Base-by-base conservation (phyloP, 2,888 invertebrate species). In the Schizotus pectinicornis region DNA sequence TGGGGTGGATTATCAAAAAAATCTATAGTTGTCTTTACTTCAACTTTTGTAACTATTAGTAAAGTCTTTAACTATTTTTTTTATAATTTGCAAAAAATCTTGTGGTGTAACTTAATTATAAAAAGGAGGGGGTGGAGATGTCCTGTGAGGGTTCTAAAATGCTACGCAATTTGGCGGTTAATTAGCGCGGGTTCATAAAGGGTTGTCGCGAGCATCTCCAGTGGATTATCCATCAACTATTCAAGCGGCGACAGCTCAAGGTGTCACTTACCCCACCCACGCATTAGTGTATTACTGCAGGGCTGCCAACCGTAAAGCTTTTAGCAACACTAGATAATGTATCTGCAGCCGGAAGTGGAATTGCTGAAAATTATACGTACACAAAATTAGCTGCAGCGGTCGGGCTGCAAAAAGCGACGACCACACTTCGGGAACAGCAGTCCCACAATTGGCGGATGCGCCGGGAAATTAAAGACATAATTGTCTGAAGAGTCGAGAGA, bases 211-310 rank as follows among this genome's bases (percentile, higher is more conserved):
- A 38, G 42, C 59, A 55, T 55, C 47, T 51, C 47, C 60, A 56
- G 59, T 51, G 48, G 68, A 71, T 74, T 70, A 77, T 77, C 77
- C 71, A 77, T 77, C 77, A 76, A 74, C 72, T 70, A 74, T 75
- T 74, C 74, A 70, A 63, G 62, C 65, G 68, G 59, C 69, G 74
- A 74, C 75, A 76, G 69, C 67, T 69, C 69, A 70, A 74, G 75
- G 75, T 75, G 77, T 75, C 77, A 70, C 71, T 71, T 72, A 71
- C 71, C 68, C 74, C 74, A 68, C 73, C 73, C 71, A 72, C 68
- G 69, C 76, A 77, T 77, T 77, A 77, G 75, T 73, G 74, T 74
- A 77, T 75, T 76, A 69, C 74, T 71, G 67, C 63, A 65, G 69
- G 59, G 64, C 71, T 69, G 58, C 69, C 68, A 68, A 70, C 68